Evolutionary conservation across 2,113 vertebrate genomes (phyloP).

Genomic region (Mormyrus iriodes): DNA sequence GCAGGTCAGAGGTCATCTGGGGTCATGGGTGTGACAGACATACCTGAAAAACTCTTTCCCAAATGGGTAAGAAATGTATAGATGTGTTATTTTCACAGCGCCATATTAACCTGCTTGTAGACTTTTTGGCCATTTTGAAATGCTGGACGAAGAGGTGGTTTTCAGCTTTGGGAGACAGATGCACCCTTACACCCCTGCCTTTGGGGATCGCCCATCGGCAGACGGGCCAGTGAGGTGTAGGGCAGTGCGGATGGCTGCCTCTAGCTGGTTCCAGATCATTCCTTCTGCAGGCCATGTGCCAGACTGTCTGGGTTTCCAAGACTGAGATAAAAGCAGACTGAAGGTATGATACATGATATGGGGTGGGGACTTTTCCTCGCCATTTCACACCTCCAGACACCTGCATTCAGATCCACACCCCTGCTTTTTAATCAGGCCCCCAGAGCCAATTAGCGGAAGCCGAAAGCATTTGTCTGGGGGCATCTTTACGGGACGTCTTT

Average conservation of each 20-base stretch:
- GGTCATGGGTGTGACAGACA: background rate
- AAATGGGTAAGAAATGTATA: background rate
- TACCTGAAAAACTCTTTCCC: background rate
- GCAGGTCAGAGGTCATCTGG: background rate
- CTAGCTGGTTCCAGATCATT: background rate
- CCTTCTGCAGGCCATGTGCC: background rate
- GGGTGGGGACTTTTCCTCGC: too few species aligned
- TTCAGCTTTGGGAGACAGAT: background rate
- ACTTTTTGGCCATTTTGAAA: background rate
- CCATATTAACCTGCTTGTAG: background rate
- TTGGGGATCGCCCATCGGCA: background rate
- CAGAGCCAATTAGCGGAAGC: background rate
- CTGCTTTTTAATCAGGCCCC: background rate
- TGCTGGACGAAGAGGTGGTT: background rate
- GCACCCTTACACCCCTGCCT: background rate
- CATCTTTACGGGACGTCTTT: background rate
- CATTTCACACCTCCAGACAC: background rate
- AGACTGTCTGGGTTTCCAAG: background rate
- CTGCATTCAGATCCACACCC: background rate
- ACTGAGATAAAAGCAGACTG: background rate
- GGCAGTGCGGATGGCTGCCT: background rate
- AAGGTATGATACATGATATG: background rate
- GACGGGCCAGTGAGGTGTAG: too few species aligned
- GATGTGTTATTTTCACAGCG: background rate
- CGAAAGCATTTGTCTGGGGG: background rate